Evolutionary conservation across 2,113 vertebrate genomes (phyloP).

Genomic region (Vidua chalybeata): DNA sequence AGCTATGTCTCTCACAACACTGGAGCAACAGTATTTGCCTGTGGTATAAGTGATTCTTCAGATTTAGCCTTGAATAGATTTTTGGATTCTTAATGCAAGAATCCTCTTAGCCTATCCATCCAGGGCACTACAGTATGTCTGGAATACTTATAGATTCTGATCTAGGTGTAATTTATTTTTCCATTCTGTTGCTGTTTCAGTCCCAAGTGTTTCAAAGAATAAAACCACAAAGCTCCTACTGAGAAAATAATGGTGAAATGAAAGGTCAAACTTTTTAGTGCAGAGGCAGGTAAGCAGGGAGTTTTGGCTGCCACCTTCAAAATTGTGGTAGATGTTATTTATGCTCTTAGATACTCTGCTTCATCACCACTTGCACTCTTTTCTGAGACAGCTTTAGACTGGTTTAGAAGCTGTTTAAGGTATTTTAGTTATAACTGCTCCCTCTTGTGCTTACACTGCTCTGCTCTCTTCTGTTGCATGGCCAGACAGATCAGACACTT

Average conservation of each 20-base stretch:
- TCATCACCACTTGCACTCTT: neutral
- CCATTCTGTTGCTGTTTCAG: neutral
- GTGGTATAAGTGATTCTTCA: neutral
- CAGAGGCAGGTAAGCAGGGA: neutral
- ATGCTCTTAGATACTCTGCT: neutral
- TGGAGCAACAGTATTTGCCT: neutral
- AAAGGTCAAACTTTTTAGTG: constrained; percentile 1
- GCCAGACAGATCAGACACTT: neutral
- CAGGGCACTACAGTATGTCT: neutral
- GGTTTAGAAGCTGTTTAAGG: neutral
- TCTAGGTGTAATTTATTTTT: neutral
- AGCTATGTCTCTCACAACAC: neutral
- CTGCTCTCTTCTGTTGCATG: neutral
- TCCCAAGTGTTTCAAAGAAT: neutral
- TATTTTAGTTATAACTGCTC: constrained; percentile 15
- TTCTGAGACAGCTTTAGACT: neutral
- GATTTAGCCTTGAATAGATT: neutral
- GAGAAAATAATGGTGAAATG: neutral
- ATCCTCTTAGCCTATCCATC: neutral
- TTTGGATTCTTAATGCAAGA: neutral
- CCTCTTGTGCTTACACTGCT: neutral
- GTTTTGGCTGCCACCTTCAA: neutral
- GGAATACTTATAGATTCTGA: neutral
- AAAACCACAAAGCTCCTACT: neutral
- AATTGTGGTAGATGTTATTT: neutral